Base-by-base conservation (phyloP, 1,140 invertebrate species). In the Drosophila orosa region DNA sequence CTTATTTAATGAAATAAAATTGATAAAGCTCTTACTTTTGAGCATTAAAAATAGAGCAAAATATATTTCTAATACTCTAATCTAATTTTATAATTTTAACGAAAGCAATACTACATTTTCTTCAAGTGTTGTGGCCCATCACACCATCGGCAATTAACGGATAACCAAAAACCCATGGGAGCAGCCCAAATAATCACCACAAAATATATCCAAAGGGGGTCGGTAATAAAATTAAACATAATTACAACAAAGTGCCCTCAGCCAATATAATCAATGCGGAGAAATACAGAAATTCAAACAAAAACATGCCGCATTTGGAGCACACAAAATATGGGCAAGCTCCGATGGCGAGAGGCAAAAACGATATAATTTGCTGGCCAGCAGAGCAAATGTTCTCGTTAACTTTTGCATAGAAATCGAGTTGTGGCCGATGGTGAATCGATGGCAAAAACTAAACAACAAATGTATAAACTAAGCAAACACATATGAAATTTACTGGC, bases 221-320 rank as follows among this genome's bases (percentile, higher is more conserved):
- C n/a, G 55, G 72, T 76, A 87, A 83, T 87, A 79, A 87, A 87
- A 87, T 87, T 89, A 87, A 86, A 87, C 84, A 86, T 86, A 86
- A 86, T 86, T 86, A 86, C 83, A 79, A 86, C 58, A 76, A 66
- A 69, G 63, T 39, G 80, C 65, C 60, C 42, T 31, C n/a, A 33
- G 54, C 39, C 75, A 81, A 74, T 69, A 65, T 63, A 74, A 62
- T 78, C 72, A 63, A 78, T 74, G 40, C 40, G 37, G 31, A 45
- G 25, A 27, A 33, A 40, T 42, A 45, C 24, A 52, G 42, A 50
- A 50, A 57, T 45, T 62, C 27, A 48, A 35, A 57, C 39, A 63
- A 56, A 74, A 75, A 59, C 48, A 58, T 4, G 42, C 58, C 44
- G 7, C 13, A 24, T 37, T 59, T 24, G 40, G 44, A 47, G 33